Percentiles rank a stretch among this genome's conserved stretches.
phyloP scores from a whole-genome alignment of 2,797 vertebrate species.

The Sus cebifrons region DNA sequence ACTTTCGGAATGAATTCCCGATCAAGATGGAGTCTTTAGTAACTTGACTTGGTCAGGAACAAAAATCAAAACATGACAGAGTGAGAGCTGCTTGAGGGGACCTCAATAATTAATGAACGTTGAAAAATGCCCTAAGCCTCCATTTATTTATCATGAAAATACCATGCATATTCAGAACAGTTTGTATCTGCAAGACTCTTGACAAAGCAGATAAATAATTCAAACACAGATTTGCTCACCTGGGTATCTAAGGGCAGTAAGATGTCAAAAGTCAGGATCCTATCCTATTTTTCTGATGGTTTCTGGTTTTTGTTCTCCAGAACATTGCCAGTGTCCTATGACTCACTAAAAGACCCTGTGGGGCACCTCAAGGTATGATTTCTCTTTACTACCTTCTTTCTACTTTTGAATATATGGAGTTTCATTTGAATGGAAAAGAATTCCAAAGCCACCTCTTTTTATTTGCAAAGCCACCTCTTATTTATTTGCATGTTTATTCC shows the following conservation, averaged over 20 bases:
- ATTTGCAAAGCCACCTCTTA: background rate
- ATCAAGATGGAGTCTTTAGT: slow-evolving; percentile 17
- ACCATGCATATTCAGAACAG: slow-evolving; percentile 62
- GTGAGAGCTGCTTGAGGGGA: slow-evolving; percentile 47
- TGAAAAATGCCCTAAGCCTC: slow-evolving; percentile 54
- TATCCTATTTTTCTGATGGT: background rate
- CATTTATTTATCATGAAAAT: slow-evolving; percentile 72
- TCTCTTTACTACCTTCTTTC: background rate
- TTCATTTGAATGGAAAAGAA: slow-evolving; percentile 50
- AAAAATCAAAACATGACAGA: slow-evolving; percentile 59
- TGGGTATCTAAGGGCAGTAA: background rate
- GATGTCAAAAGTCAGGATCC: background rate
- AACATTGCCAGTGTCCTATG: background rate
- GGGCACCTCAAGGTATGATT: background rate
- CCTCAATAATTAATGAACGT: slow-evolving; percentile 76
- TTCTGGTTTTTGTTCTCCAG: slow-evolving; percentile 12
- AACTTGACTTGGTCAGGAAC: slow-evolving; percentile 67
- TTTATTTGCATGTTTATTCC: slow-evolving; percentile 5
- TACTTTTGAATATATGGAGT: slow-evolving; percentile 3
- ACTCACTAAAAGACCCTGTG: background rate
- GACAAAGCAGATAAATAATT: slow-evolving; percentile 73
- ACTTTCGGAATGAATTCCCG: slow-evolving; percentile 55
- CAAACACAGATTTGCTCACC: slow-evolving; percentile 53
- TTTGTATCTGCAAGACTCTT: slow-evolving; percentile 59
- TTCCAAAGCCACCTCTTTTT: background rate